phyloP scores from a whole-genome alignment of 2,113 vertebrate genomes.

The Melanocharis versteri region DNA sequence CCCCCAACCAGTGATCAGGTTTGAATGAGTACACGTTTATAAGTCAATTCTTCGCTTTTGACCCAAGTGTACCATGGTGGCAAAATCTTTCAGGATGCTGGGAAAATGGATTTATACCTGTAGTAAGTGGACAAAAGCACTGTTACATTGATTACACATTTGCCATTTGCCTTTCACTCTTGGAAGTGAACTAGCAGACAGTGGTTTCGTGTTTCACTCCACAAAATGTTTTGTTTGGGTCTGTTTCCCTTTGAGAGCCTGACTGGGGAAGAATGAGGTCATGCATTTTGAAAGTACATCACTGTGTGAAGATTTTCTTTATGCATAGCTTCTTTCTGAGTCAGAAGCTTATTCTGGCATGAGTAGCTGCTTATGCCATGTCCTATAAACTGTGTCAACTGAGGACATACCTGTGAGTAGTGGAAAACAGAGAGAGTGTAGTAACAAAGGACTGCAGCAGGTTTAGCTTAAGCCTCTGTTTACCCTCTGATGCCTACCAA shows the following conservation, averaged over 20 bases:
- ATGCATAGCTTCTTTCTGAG: constrained; percentile 35
- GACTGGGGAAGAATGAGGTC: constrained; percentile 43
- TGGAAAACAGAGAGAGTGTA: not conserved
- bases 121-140: not conserved
- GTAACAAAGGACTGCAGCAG: not conserved
- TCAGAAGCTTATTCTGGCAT: constrained; percentile 48
- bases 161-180: not conserved
- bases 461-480: not conserved
- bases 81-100: not conserved
- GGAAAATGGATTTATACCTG: constrained; percentile 9
- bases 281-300: constrained; percentile 42
- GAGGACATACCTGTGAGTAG: constrained; percentile 31
- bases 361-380: constrained; percentile 20
- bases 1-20: not conserved
- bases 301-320: constrained; percentile 55
- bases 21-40: not conserved
- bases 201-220: not conserved
- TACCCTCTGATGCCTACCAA: not conserved
- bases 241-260: constrained; percentile 32
- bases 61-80: not conserved
- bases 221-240: constrained; percentile 23
- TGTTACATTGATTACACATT: not conserved
- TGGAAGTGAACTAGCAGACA: not conserved
- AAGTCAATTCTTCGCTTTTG: not conserved
- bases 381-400: constrained; percentile 48